These are phyloP conservation scores for Nematopogon swammerdamellus DNA, from an alignment of 2,888 invertebrate species.

Conservation along the genomic window DNA sequence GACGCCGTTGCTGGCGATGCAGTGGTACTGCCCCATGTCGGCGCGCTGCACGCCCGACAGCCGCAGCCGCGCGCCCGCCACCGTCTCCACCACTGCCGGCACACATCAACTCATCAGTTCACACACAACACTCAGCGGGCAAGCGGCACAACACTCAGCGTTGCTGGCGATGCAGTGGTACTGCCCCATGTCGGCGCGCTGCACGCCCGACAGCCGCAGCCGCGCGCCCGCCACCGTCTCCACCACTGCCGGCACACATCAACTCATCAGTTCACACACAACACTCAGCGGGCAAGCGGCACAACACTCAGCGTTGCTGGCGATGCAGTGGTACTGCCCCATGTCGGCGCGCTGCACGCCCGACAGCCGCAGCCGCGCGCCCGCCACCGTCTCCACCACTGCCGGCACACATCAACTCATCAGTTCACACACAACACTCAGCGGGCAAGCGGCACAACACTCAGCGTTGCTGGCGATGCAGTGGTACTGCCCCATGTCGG, in stretches of 20 bases:
- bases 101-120: neutral
- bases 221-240: conserved; percentile 68
- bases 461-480: conserved; percentile 78
- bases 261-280: neutral
- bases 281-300: conserved; percentile 66
- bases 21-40: conserved; percentile 89
- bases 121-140: conserved; percentile 36
- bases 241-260: conserved; percentile 54
- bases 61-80: neutral
- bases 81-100: neutral
- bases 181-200: conserved; percentile 79
- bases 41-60: conserved; percentile 42
- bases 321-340: conserved; percentile 89
- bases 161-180: conserved; percentile 84
- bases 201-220: conserved; percentile 66
- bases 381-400: neutral
- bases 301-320: conserved; percentile 85
- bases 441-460: conserved; percentile 73
- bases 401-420: neutral
- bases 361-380: neutral
- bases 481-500: conserved; percentile 82
- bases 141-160: conserved; percentile 67
- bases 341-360: conserved; percentile 66
- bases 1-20: conserved; percentile 85
- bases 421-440: no score